Evolutionary conservation across 2,888 invertebrate species (phyloP), one percentile per base, ranked within the genome.

Genomic region (Galerucella calmariensis): DNA sequence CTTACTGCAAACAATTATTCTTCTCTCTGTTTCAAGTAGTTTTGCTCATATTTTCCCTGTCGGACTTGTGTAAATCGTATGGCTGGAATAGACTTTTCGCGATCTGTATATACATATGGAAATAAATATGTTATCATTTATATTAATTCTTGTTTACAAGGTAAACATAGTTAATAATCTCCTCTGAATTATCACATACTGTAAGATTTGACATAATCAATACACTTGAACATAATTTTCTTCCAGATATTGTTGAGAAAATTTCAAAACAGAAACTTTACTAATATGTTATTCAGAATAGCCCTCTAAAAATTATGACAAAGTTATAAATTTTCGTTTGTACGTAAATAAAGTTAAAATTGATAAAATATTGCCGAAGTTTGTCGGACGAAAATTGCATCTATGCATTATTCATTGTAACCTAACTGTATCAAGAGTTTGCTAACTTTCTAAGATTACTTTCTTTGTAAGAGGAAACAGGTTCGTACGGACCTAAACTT

Each of bases 321-420:
- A 84, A 85, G 87, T 87, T 88, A 88, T 88, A 88, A 87, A 88
- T 88, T 88, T 86, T 86, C 87, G 87, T 88, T 88, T 88, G 87
- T 87, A 88, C 88, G 87, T 88, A 88, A 88, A 88, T 88, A 88
- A 88, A 88, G 87, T 88, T 87, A 85, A 87, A 88, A 88, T 88
- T 88, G 88, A 88, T 88, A 88, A 88, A 88, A 88, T 88, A 88
- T 88, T 86, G 87, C 88, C 80, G 85, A 88, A 88, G 87, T 88
- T 88, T 87, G 86, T 85, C 84, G 87, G 86, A 87, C 86, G 88
- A 88, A 88, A 88, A 88, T 88, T 88, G 88, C 88, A 88, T 87
- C 86, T 85, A 88, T 88, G 87, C 88, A 88, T 88, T 88, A 88
- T 88, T 88, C 88, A 88, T 88, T 86, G 85, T 84, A 83, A 84